These are phyloP conservation scores for Amphipyra tragopoginis DNA, from an alignment of 2,888 invertebrate species.

Conservation along the genomic window DNA sequence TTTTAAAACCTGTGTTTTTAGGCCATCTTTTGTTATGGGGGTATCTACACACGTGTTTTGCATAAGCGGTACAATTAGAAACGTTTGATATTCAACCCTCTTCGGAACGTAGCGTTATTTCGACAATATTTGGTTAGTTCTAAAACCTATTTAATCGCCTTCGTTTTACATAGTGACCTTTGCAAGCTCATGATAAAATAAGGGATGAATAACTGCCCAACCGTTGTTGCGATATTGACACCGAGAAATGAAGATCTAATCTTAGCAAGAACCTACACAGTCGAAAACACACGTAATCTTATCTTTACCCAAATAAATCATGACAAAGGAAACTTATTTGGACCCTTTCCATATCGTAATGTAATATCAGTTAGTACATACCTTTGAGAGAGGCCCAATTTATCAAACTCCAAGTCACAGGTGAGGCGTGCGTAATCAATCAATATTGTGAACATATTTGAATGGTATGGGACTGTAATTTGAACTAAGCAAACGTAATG, in stretches of 20 bases:
- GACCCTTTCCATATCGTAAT: conserved; percentile 16
- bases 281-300: conserved; percentile 20
- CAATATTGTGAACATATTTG: conserved; percentile 32
- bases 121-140: no score
- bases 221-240: no score
- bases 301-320: conserved; percentile 18
- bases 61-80: no score
- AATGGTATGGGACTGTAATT: conserved; percentile 25
- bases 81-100: no score
- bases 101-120: no score
- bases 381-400: conserved; percentile 13
- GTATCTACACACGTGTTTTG: no score
- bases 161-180: no score
- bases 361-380: conserved; percentile 7
- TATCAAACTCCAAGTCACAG: conserved; percentile 32
- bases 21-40: no score
- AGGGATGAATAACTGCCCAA: no score
- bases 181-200: no score
- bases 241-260: background rate
- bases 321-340: conserved; percentile 36
- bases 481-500: conserved; percentile 5
- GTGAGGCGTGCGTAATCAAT: conserved; percentile 35
- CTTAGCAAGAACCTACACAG: conserved; percentile 4
- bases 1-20: no score
- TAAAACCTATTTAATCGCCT: no score